These are phyloP conservation scores for Apteryx owenii DNA, from an alignment of 2,113 vertebrate genomes.

Conservation along the genomic window DNA sequence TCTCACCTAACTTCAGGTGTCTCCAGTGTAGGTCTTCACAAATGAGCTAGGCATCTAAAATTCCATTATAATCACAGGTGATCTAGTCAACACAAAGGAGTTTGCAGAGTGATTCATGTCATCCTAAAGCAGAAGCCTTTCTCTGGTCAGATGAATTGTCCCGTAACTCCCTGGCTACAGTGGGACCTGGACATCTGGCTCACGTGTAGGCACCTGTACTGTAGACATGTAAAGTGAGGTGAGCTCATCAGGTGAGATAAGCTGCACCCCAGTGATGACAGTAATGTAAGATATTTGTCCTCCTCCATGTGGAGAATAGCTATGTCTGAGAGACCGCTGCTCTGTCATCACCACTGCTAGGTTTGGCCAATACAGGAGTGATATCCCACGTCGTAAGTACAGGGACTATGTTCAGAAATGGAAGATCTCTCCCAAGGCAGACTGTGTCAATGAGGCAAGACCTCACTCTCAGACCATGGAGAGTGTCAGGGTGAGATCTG, in stretches of 20 bases:
- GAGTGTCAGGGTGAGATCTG: neutral
- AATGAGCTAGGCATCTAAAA: neutral
- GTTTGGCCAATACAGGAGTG: neutral
- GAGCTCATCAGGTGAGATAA: too few species aligned
- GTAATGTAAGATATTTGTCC: too few species aligned
- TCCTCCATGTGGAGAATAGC: neutral
- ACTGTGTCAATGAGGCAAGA: neutral
- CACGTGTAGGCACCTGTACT: too few species aligned
- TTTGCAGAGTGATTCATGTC: neutral
- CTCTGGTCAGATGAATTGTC: neutral
- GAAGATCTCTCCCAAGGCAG: neutral
- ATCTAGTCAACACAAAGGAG: neutral
- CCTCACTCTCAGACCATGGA: neutral
- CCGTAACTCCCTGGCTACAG: neutral
- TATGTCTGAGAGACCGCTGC: neutral
- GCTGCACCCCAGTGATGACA: too few species aligned
- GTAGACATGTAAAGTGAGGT: too few species aligned
- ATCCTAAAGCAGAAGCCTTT: neutral
- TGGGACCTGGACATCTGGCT: too few species aligned
- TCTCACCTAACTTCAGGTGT: neutral
- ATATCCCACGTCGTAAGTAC: neutral
- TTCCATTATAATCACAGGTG: rapidly evolving
- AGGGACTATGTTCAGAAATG: neutral
- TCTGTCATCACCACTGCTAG: neutral
- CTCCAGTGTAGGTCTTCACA: neutral